Conservation (phyloP, 2,113 vertebrate genomes). For the Ardeotis arabs region DNA sequence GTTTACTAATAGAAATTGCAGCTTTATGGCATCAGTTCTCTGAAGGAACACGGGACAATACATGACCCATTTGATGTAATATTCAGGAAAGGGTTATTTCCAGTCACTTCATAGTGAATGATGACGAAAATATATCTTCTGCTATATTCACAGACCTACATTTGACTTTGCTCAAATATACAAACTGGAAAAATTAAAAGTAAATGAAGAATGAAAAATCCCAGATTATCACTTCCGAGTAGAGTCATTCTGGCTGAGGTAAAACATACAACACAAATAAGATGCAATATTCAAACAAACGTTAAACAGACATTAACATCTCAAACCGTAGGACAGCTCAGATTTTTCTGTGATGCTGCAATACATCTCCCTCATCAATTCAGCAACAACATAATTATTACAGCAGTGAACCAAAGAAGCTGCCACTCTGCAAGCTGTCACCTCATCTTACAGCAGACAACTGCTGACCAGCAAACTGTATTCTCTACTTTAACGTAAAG, state of each 20-base stretch:
- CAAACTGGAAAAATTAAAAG: not conserved
- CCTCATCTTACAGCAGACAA: not conserved
- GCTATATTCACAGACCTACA: not conserved
- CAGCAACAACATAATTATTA: not conserved
- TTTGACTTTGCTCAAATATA: not conserved
- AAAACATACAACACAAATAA: not conserved
- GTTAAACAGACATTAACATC: not conserved
- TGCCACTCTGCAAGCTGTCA: not conserved
- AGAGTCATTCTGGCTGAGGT: not conserved
- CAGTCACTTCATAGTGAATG: not conserved
- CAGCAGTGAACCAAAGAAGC: not conserved
- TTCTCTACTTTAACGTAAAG: not conserved
- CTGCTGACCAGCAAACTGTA: not conserved
- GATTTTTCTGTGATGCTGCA: not conserved
- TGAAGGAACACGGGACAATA: not conserved
- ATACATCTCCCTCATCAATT: not conserved
- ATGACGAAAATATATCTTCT: not conserved
- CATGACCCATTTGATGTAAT: not conserved
- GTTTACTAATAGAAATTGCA: not conserved
- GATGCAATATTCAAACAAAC: not conserved
- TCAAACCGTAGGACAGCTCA: not conserved
- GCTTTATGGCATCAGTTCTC: not conserved
- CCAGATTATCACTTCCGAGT: not conserved
- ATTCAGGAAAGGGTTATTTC: not conserved
- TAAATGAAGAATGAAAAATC: not conserved